These are phyloP conservation scores for Limnephilus marmoratus DNA, from an alignment of 2,888 invertebrate genomes.

Conservation along the genomic window DNA sequence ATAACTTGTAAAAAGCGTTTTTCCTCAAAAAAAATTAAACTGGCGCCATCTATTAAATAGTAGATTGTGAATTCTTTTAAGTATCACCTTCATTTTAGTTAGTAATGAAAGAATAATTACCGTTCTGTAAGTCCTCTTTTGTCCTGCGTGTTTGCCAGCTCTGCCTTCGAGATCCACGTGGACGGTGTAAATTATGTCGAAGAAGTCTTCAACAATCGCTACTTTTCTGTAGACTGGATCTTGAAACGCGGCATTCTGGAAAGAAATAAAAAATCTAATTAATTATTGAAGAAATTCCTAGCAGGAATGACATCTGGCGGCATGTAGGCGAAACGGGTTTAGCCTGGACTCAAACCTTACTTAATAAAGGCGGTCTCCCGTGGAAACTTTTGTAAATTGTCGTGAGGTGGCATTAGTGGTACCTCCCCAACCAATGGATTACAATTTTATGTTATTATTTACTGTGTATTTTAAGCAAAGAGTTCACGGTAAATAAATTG, in stretches of 20 bases:
- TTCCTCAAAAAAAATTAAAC: no score
- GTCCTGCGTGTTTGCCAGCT: conserved; percentile 97
- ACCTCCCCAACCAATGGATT: background rate
- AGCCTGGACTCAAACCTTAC: conserved; percentile 26
- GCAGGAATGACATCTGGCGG: background rate
- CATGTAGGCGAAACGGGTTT: background rate
- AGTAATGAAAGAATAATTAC: conserved; percentile 78
- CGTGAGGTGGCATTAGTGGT: background rate
- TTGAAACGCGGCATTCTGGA: conserved; percentile 83
- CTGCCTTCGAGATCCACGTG: conserved; percentile 96
- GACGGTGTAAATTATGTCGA: conserved; percentile 96
- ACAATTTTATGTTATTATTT: no score
- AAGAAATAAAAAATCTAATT: conserved; percentile 70
- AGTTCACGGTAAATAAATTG: no score
- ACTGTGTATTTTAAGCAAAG: no score
- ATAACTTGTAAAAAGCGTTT: no score
- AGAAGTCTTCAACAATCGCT: conserved; percentile 98
- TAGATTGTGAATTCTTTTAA: no score
- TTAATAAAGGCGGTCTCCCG: background rate
- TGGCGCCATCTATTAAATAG: conserved; percentile 67
- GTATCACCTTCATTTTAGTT: no score
- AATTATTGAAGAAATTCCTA: background rate
- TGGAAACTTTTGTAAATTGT: background rate
- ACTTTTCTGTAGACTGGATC: conserved; percentile 92
- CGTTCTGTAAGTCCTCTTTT: conserved; percentile 96